Base-by-base conservation (phyloP, 2,888 invertebrate species). In the Temnothorax ravouxi region DNA sequence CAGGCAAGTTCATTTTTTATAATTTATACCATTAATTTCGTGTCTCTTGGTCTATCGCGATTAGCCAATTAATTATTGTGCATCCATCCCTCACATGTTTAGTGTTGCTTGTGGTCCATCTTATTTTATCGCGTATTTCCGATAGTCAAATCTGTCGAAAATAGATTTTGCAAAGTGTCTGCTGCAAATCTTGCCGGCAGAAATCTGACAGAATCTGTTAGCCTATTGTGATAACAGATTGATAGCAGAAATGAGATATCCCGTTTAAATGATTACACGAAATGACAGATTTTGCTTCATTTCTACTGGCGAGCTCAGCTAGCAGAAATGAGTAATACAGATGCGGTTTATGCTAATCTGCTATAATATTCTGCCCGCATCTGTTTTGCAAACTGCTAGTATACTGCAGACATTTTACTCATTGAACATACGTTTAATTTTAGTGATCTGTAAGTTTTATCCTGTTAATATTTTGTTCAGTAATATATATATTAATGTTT, bases 1-100 rank as follows among this genome's bases (percentile, higher is more conserved):
- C 47, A 80, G 71, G 71, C 79, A 80, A 80, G 71, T 80, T 47
- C 44, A 34, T 61, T 50, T 61, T 50, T 71, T 79, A 47, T 69
- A 56, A 6, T 44, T 79, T 47, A 21, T 11, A 41, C 25, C 41
- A 44, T 69, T 67, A 6, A 56, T 79, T 79, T 44, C 21, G 52
- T 9, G n/a, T 2, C 50, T 2, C n/a, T 25, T 69, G 56, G 34
- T 54, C 9, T n/a, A 44, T 47, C 25, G 47, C 21, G 13, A 34
- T 3, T 3, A 56, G 13, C 4, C 11, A 56, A 79, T 56, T 69
- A 41, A 2, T 8, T 29, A 9, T 11, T n/a, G 5, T 44, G 9
- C 47, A 69, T 29, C 4, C 9, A 13, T 34, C 0, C 21, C 11
- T 38, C 5, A 11, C 3, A 21, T 6, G 18, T 52, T 29, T 29